phyloP scores from a whole-genome alignment of 2,797 vertebrate species.

The Numenius phaeopus region DNA sequence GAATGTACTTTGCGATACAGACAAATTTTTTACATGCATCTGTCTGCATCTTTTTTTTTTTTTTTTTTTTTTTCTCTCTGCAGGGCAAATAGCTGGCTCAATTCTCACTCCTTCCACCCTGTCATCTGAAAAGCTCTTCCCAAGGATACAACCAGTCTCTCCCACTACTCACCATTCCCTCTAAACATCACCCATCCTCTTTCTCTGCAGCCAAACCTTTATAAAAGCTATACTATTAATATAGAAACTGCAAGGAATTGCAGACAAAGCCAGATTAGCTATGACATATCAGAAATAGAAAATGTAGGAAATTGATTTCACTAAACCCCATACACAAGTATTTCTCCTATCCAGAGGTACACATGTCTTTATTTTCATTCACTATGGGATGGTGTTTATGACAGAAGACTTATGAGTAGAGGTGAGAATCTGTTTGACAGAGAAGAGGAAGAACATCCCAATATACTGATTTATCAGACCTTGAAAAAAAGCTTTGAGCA shows the following conservation, averaged over 20 bases:
- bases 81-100: not conserved
- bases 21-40: not conserved
- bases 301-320: not conserved
- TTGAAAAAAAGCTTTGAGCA: not conserved
- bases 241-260: not conserved
- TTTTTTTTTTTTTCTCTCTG: not conserved
- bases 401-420: not conserved
- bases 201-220: not conserved
- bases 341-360: not conserved
- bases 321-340: fast-evolving
- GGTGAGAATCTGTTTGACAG: not conserved
- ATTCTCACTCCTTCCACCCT: not conserved
- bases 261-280: not conserved
- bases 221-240: not conserved
- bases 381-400: not conserved
- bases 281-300: not conserved
- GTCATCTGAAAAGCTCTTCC: not conserved
- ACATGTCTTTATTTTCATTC: not conserved
- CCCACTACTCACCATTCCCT: not conserved
- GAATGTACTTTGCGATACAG: not conserved
- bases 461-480: not conserved
- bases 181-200: not conserved
- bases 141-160: not conserved
- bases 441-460: not conserved
- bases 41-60: not conserved